Evolutionary conservation across 2,113 vertebrate species (phyloP), one percentile per base, ranked within the genome.

Genomic region (Pangasianodon hypophthalmus): DNA sequence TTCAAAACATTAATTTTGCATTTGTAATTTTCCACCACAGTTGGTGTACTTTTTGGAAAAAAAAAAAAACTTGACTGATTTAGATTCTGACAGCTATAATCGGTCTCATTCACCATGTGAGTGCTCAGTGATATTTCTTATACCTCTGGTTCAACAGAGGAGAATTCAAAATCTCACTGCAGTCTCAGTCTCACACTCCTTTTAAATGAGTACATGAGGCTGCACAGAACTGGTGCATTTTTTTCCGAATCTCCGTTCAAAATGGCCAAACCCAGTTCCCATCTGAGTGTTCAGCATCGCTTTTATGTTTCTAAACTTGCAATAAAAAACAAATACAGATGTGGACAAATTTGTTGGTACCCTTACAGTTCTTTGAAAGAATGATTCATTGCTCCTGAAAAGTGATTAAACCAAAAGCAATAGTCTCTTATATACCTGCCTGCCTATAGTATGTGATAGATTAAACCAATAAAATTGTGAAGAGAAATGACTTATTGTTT

Each of bases 261-360:
- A 50, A 82, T 52, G 52, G n/a, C 85, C 89, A 87, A 79, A 32
- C 85, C 85, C 88, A 67, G 14, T 79, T 58, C n/a, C 32, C n/a
- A 37, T 32, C 46, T 60, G 24, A 44, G 52, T 24, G 14, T 58
- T 58, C 6, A 48, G 8, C 24, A 11, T 3, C 48, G 24, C 26
- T 50, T 50, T n/a, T 52, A 46, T 21, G 26, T 44, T 14, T 85
- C 24, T 16, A 16, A 44, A 64, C 41, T 26, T 37, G 37, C 37
- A 37, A 37, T 37, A 37, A 37, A 37, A 37, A 37, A 37, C 18
- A 75, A 46, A 37, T 37, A 37, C 37, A 37, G 37, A 37, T 37
- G 37, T 37, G 37, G 37, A 37, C 37, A 37, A 37, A 37, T 37
- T 37, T 37, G 37, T 37, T 37, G 37, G 37, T 37, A 37, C 37